Conservation (phyloP, 2,888 invertebrate species). For the Ferrisia virgata region DNA sequence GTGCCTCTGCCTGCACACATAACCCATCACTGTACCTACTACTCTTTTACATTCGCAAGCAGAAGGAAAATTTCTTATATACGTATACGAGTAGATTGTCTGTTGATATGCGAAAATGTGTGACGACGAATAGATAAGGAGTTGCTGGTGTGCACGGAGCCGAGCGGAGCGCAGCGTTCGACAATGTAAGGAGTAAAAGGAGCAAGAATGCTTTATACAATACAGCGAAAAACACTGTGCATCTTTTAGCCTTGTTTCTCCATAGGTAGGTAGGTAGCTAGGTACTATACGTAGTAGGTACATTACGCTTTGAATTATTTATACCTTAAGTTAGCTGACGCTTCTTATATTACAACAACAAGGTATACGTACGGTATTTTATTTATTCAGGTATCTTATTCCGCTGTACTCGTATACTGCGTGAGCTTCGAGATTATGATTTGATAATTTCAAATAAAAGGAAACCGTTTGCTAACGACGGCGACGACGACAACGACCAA, state of each 20-base stretch:
- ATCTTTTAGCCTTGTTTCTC: background rate
- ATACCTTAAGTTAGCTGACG: conserved; percentile 35
- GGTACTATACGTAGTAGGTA: too few species aligned
- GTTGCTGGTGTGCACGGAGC: background rate
- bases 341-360: conserved; percentile 35
- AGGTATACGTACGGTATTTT: conserved; percentile 30
- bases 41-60: background rate
- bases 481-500: background rate
- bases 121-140: conserved; percentile 5
- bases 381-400: background rate
- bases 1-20: too few species aligned
- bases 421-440: background rate
- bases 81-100: conserved; percentile 37
- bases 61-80: conserved; percentile 29
- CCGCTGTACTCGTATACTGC: background rate
- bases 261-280: too few species aligned
- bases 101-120: conserved; percentile 35
- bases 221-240: conserved; percentile 31
- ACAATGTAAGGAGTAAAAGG: background rate
- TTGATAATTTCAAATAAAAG: conserved; percentile 6
- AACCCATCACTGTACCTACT: too few species aligned
- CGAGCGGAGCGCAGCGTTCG: background rate
- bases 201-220: background rate
- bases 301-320: conserved; percentile 39
- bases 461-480: background rate